Base-by-base conservation (phyloP, 92 coral and sea anemone species). In the Metridium senile region DNA sequence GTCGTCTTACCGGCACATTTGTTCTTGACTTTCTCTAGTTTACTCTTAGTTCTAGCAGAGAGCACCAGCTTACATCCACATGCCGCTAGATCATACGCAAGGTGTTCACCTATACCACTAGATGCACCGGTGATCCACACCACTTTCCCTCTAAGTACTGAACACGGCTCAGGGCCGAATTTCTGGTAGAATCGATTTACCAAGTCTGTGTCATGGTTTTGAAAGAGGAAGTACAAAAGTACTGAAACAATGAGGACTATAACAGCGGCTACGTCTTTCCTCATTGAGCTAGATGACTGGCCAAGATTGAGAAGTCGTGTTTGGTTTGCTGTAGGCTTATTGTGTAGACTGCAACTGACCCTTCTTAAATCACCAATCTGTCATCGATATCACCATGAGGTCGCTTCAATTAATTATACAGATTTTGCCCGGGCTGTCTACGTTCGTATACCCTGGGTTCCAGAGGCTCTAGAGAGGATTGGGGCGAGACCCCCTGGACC, bases 121-220 rank as follows among this genome's bases (percentile, higher is more conserved):
- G 98, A 94, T 16, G 98, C 98, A 9, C 97, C 98, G 0, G 98
- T 94, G 58, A 94, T 94, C 98, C 98, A 94, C 0, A 85, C 93
- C 19, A 94, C 98, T 57, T 90, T 82, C 10, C 89, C 98, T 46
- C 71, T 82, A 33, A 91, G 85, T 59, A 74, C 79, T 20, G 76
- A 84, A 53, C 88, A 86, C 9, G 93, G 93, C 18, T 80, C 76
- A 11, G 82, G 71, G 18, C 98, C 98, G 57, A 88, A 88, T 58
- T 62, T 58, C 71, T 93, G 88, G 70, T 87, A 81, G 34, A 81
- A 93, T 32, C 81, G 93, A 72, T 91, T 76, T 64, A 85, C 74
- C 66, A 93, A 74, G 70, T 93, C 98, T 27, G 91, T 86, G 30
- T 90, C 93, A 0, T 54, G 59, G 17, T 54, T 7, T 45, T 45